These are phyloP conservation scores for Mus spicilegus DNA, from an alignment of 2,113 vertebrate genomes.

Conservation along the genomic window DNA sequence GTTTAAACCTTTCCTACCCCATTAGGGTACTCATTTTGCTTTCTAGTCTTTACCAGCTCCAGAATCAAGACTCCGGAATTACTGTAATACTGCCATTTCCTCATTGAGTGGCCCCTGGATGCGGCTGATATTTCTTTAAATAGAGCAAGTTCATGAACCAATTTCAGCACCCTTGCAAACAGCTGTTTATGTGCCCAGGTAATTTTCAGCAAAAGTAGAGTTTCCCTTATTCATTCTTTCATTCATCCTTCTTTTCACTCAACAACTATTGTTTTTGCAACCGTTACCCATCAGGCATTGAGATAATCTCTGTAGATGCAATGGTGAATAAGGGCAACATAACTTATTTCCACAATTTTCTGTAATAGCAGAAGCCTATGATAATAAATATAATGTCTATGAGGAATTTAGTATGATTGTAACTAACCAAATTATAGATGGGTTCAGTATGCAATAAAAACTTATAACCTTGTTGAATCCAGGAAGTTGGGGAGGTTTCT, in stretches of 20 bases:
- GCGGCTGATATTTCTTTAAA: background rate
- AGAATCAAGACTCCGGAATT: conserved; percentile 6
- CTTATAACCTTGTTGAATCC: background rate
- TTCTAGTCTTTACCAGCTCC: background rate
- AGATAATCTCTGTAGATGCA: background rate
- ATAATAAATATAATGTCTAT: conserved; percentile 1
- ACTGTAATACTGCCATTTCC: conserved; percentile 5
- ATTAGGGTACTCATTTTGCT: background rate
- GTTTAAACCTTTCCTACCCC: background rate
- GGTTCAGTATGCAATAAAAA: conserved; percentile 3
- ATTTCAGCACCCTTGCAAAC: background rate
- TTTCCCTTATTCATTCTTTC: background rate
- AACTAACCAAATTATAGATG: conserved; percentile 42
- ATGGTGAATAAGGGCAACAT: background rate
- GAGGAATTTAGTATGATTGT: background rate
- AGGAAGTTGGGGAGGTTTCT: background rate
- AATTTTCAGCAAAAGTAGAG: background rate
- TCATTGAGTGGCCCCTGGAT: background rate
- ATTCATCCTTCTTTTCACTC: background rate
- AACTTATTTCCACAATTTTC: conserved; percentile 9
- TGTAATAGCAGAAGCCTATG: background rate
- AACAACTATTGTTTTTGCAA: background rate
- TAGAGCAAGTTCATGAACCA: background rate
- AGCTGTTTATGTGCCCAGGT: background rate
- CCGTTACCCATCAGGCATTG: background rate